Evolutionary conservation across 2,888 invertebrate genomes (phyloP), one percentile per base, ranked within the genome.

Genomic region (Ochropleura leucogaster): DNA sequence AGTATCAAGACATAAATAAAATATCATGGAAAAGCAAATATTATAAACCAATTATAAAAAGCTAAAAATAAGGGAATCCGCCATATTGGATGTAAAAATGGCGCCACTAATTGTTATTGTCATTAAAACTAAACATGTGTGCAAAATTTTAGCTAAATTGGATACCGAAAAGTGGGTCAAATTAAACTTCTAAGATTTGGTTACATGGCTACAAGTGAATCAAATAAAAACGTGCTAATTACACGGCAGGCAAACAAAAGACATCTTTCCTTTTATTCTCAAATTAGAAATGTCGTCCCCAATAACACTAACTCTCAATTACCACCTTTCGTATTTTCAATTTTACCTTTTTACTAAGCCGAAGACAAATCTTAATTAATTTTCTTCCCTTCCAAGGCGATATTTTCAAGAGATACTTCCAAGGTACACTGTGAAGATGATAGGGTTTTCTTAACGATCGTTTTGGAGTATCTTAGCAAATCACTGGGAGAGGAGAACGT

Each of bases 251-350:
- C 12, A 62, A 62, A 62, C 12, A 62, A 16, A n/a, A 79, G 49
- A 18, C 42, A n/a, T 30, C 20, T 42, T 63, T 69, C 12, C 63
- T 40, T 64, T 77, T 51, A 18, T 51, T 51, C 20, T 20, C 49
- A 18, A 82, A 82, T 77, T 65, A 77, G 57, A 82, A 82, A 79
- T n/a, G 71, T 60, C 69, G 16, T 14, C 44, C 20, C 69, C 12
- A 83, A 82, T 79, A 79, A 82, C 82, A 68, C 55, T 82, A 63
- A 70, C 65, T 82, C 46, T 75, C 79, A 75, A 83, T 82, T 79
- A 82, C 67, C 30, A 59, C 70, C 66, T 59, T 68, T 42, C 63
- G 40, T 70, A 72, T 75, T 83, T 83, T 82, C 79, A 79, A 82
- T 82, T 82, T 79, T 74, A 65, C 77, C 60, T 81, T 72, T 55